Evolutionary conservation across 2,113 vertebrate genomes (phyloP).

Genomic region (Periophthalmus modestus): DNA sequence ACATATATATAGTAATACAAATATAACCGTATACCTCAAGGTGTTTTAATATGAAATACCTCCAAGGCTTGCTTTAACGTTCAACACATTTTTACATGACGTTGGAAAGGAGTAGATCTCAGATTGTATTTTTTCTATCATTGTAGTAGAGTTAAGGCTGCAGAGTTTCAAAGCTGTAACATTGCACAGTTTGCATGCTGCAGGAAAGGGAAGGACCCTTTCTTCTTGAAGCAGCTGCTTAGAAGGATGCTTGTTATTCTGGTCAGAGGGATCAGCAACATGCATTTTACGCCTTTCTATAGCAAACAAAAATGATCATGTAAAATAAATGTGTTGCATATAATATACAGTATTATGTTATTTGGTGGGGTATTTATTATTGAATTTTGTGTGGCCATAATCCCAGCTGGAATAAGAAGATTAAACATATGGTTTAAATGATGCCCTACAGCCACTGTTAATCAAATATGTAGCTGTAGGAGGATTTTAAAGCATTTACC

Average conservation of each 20-base stretch:
- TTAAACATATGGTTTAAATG: slow-evolving; percentile 58
- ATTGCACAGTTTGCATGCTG: slow-evolving; percentile 11
- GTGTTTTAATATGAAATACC: too few relatives aligned
- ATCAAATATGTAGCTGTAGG: slow-evolving; percentile 27
- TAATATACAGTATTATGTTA: slow-evolving; percentile 7
- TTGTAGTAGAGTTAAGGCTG: slow-evolving; percentile 6
- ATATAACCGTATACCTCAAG: too few relatives aligned
- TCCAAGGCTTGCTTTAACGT: neutral
- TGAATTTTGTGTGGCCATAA: neutral
- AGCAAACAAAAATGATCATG: neutral
- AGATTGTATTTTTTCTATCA: neutral
- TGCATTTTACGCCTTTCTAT: slow-evolving; percentile 33
- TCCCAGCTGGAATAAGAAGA: slow-evolving; percentile 45
- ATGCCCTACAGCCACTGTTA: slow-evolving; percentile 25
- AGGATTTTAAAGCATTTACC: neutral
- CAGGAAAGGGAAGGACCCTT: slow-evolving; percentile 12
- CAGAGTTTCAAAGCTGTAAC: neutral
- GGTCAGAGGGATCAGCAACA: slow-evolving; percentile 52
- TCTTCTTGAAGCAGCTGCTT: slow-evolving; percentile 52
- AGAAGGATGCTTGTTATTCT: slow-evolving; percentile 64
- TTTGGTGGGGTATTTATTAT: neutral
- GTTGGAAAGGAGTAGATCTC: neutral
- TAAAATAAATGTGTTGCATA: neutral
- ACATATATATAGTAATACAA: too few relatives aligned
- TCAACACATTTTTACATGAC: neutral